Percentiles rank a stretch among this genome's conserved stretches.
phyloP scores from a whole-genome alignment of 1,140 invertebrate genomes.

The Microplitis mediator region DNA sequence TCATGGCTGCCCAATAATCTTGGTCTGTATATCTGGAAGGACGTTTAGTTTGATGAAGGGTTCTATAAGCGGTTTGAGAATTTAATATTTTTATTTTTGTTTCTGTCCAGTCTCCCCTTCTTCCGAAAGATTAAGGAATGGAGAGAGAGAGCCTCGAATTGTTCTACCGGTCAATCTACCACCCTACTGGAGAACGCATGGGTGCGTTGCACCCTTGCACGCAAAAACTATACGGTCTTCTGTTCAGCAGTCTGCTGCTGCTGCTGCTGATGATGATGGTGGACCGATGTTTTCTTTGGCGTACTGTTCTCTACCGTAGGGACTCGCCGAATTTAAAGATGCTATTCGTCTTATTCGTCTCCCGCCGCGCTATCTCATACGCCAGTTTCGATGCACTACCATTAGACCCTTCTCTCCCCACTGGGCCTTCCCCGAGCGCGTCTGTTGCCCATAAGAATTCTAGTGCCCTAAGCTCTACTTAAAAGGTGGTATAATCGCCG shows the following conservation, averaged over 20 bases:
- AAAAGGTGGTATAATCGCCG: conserved; percentile 40
- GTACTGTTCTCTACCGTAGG: background rate
- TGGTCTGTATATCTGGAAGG: conserved; percentile 47
- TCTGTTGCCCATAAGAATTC: conserved; percentile 34
- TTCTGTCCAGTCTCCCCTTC: background rate
- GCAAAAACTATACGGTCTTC: conserved; percentile 4
- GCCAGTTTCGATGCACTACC: conserved; percentile 24
- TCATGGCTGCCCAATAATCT: conserved; percentile 42
- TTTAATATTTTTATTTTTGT: conserved; percentile 1
- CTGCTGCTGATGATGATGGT: no score
- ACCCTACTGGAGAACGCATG: background rate
- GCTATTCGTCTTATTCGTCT: conserved; percentile 20
- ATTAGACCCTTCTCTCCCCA: conserved; percentile 35
- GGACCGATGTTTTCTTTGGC: background rate
- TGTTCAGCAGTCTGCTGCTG: background rate
- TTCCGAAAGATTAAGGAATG: conserved; percentile 7
- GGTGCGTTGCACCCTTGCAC: conserved; percentile 19
- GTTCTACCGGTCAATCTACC: background rate
- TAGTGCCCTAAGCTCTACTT: conserved; percentile 33
- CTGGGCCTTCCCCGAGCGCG: no score
- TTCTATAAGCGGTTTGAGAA: conserved; percentile 55
- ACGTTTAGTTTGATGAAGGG: conserved; percentile 59
- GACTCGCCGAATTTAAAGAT: background rate
- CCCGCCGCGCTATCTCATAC: conserved; percentile 8
- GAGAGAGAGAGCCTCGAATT: background rate